These are phyloP conservation scores for Cynopterus brachyotis DNA, from an alignment of 2,113 vertebrate species.

Conservation along the genomic window DNA sequence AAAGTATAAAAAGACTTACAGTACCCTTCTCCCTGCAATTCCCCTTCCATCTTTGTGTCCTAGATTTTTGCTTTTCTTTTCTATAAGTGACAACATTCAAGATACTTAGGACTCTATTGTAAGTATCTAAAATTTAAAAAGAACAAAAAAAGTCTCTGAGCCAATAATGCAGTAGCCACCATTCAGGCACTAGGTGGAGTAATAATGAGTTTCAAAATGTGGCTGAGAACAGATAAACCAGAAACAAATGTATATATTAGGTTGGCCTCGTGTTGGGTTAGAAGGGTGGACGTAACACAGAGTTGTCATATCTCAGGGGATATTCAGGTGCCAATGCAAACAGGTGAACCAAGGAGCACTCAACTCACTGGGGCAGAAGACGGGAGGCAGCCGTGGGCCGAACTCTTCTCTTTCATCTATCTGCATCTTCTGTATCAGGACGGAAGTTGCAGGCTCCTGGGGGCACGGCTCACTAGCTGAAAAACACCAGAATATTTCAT, in stretches of 20 bases:
- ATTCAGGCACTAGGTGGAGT: not conserved
- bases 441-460: not conserved
- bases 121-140: not conserved
- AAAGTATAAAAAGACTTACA: not conserved
- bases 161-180: not conserved
- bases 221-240: not conserved
- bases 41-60: not conserved
- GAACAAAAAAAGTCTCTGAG: not conserved
- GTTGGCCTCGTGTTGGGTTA: fast-evolving
- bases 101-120: not conserved
- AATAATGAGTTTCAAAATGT: not conserved
- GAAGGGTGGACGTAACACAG: fast-evolving
- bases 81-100: not conserved
- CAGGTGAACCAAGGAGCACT: not conserved
- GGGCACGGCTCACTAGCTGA: slow-evolving; percentile 48
- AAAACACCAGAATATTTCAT: not conserved
- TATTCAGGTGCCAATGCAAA: not conserved
- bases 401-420: slow-evolving; percentile 87
- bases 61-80: not conserved
- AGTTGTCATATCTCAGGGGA: not conserved
- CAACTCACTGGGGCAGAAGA: slow-evolving; percentile 83
- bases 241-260: fast-evolving
- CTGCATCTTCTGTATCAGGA: slow-evolving; percentile 65
- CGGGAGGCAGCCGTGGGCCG: slow-evolving; percentile 93
- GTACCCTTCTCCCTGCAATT: not conserved